phyloP scores from a whole-genome alignment of 2,888 invertebrate genomes.

The Morpho deidamia region DNA sequence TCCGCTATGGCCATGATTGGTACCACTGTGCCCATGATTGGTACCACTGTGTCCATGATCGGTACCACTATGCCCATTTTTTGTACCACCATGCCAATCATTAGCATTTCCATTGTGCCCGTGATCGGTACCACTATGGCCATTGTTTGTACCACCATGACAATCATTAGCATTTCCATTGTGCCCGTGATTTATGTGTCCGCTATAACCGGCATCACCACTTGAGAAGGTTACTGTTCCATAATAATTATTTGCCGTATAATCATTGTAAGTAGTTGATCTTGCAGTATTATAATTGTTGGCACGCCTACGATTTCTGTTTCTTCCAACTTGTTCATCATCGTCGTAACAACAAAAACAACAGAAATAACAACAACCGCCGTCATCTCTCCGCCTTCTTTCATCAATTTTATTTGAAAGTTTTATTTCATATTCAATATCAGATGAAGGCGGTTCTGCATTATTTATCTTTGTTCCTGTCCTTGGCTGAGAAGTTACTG shows the following conservation, averaged over 20 bases:
- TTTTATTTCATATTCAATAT: neutral
- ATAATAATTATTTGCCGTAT: neutral
- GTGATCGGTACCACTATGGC: too few species aligned
- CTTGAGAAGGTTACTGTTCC: neutral
- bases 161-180: too few species aligned
- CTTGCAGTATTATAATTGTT: neutral
- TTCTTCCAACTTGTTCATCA: neutral
- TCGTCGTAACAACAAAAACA: constrained; percentile 1
- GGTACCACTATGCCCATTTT: too few species aligned
- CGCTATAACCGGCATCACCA: neutral
- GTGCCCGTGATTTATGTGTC: neutral
- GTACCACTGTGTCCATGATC: too few species aligned
- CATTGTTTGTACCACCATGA: too few species aligned
- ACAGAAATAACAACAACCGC: neutral
- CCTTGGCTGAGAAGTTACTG: constrained; percentile 4
- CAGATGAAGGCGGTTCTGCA: neutral
- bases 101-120: too few species aligned
- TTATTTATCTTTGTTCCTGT: neutral
- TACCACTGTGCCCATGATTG: neutral
- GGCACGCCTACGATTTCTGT: neutral
- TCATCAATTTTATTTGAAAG: neutral
- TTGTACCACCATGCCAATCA: too few species aligned
- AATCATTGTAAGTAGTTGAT: neutral
- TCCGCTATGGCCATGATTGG: neutral
- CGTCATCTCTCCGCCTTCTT: neutral